Evolutionary conservation across 2,797 vertebrate genomes (phyloP), one percentile per base, ranked within the genome.

Genomic region (Enteromius trimaculatus): DNA sequence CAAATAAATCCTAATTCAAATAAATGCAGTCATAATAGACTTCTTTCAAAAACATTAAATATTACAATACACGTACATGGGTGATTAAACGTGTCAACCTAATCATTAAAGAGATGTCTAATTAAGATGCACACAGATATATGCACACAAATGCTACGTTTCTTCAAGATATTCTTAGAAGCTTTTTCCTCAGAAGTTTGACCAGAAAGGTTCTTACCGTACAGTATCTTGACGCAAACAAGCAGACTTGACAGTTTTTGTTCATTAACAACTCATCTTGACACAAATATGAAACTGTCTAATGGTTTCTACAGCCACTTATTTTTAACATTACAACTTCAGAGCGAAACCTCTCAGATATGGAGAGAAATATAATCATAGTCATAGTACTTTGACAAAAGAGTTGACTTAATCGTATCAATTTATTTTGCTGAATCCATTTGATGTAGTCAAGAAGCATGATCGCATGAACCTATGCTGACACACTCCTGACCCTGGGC

Each of bases 211-310:
- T 66, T 26, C 71, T 39, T 34, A 70, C 4, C 1, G 23, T 60
- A 26, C 11, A 49, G 44, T 77, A 83, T 87, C 84, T 89, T 81
- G 77, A 80, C 83, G 86, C 37, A 78, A 87, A 77, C 80, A 84
- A 83, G 89, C 85, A 87, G 84, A 86, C 75, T 44, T 86, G 87
- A 86, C 80, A 88, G 75, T 87, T 79, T 70, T 69, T 85, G 88
- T 81, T 84, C 81, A 88, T 88, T 89, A 90, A 90, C 82, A 88
- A 77, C 55, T 16, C 13, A 29, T 47, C 26, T 68, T 71, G 78
- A 39, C 9, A 83, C 79, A 77, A 23, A 86, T 84, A 77, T 83
- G 58, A 89, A 85, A 85, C 80, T 65, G 70, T 62, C 76, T 72
- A 9, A 51, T 87, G 84, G 75, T 51, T 53, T 64, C 2, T 69